Conservation (phyloP, 2,888 invertebrate genomes). For the Megastigmus dorsalis region DNA sequence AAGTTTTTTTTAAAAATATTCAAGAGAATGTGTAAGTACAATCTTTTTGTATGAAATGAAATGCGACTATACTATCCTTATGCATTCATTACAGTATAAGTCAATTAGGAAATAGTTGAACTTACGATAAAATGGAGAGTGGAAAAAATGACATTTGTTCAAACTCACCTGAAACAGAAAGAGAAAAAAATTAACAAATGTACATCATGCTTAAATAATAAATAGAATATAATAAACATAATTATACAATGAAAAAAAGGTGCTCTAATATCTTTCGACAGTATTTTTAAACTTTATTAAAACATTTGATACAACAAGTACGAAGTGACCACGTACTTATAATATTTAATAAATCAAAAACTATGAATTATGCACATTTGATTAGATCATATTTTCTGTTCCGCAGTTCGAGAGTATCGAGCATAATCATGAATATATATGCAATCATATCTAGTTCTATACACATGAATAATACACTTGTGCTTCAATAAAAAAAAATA, state of each 20-base stretch:
- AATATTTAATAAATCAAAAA: constrained; percentile 6
- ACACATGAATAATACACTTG: constrained; percentile 7
- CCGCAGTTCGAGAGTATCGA: constrained; percentile 2
- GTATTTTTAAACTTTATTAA: too few relatives aligned
- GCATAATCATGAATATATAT: neutral
- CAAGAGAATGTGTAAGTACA: too few relatives aligned
- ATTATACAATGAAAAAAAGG: too few relatives aligned
- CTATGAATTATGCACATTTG: neutral
- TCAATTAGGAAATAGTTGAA: too few relatives aligned
- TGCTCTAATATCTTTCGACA: too few relatives aligned
- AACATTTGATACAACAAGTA: neutral
- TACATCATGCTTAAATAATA: neutral
- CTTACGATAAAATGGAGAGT: too few relatives aligned
- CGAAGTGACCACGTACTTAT: constrained; percentile 1
- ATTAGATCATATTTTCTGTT: constrained; percentile 22
- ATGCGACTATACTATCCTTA: too few relatives aligned
- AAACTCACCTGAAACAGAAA: constrained; percentile 32
- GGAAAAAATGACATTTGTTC: neutral
- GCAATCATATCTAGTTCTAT: constrained; percentile 6
- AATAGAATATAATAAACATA: too few relatives aligned
- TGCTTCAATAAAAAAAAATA: neutral
- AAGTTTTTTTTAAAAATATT: too few relatives aligned
- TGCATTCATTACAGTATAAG: too few relatives aligned
- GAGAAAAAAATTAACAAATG: neutral
- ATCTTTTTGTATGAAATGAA: too few relatives aligned